phyloP scores from a whole-genome alignment of 2,113 vertebrate genomes.

The Entomyzon cyanotis region DNA sequence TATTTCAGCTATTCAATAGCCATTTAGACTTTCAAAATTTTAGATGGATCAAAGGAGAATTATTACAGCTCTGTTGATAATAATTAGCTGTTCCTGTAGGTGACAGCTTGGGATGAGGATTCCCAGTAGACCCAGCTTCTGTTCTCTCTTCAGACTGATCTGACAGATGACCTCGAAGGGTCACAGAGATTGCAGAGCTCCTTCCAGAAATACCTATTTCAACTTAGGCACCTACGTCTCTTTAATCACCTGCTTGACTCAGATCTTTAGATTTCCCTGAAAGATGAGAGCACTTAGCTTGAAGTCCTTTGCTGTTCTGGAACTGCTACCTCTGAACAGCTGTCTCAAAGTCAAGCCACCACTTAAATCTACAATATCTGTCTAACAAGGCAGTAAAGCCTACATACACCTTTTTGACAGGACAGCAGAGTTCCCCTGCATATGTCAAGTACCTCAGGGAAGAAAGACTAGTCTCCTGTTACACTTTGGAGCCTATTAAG shows the following conservation, averaged over 20 bases:
- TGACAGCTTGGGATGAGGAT: neutral
- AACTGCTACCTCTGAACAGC: constrained; percentile 1
- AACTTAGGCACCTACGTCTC: neutral
- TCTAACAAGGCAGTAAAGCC: constrained; percentile 25
- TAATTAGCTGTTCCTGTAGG: neutral
- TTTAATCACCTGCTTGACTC: constrained; percentile 1
- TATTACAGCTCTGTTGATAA: neutral
- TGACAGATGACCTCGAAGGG: neutral
- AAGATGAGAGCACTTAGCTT: constrained; percentile 15
- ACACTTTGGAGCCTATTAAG: neutral
- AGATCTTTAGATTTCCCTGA: constrained; percentile 8
- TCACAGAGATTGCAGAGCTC: neutral
- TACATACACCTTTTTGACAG: constrained; percentile 16
- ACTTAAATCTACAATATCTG: constrained; percentile 27
- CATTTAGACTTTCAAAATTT: neutral
- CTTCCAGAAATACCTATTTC: neutral
- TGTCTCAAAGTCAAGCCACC: constrained; percentile 37
- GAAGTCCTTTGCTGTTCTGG: neutral
- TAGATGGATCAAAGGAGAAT: neutral
- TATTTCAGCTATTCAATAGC: neutral
- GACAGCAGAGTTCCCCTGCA: neutral
- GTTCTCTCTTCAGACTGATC: neutral
- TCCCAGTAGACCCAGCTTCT: neutral
- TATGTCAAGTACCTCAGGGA: neutral
- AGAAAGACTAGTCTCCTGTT: neutral